These are phyloP conservation scores for Agrilus planipennis DNA, from an alignment of 1,140 invertebrate species.

Conservation along the genomic window DNA sequence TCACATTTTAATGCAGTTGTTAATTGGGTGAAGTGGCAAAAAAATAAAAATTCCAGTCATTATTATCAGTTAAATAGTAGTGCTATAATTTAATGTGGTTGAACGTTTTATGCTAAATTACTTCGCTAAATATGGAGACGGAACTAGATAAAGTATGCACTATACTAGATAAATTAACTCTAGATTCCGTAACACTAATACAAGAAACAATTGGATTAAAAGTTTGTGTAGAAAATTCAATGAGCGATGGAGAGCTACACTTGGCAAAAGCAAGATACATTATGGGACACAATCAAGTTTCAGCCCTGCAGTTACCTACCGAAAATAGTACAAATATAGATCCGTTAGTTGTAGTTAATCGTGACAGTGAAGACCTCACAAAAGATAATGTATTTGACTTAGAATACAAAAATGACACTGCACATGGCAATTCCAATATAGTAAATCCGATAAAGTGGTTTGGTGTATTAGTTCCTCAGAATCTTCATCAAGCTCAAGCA, in stretches of 20 bases:
- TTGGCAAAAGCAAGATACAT: slow-evolving; percentile 62
- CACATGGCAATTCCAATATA: slow-evolving; percentile 27
- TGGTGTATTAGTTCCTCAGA: slow-evolving; percentile 59
- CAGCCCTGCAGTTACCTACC: slow-evolving; percentile 49
- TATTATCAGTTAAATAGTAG: no score
- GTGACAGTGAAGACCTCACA: slow-evolving; percentile 31
- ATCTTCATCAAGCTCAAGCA: slow-evolving; percentile 51
- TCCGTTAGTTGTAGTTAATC: slow-evolving; percentile 37
- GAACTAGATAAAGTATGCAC: slow-evolving; percentile 34
- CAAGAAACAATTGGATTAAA: slow-evolving; percentile 52
- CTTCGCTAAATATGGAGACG: no score
- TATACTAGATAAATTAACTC: slow-evolving; percentile 46
- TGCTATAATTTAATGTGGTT: no score
- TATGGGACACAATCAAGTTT: slow-evolving; percentile 53
- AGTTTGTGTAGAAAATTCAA: slow-evolving; percentile 48
- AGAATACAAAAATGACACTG: slow-evolving; percentile 29
- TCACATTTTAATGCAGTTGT: no score
- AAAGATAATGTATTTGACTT: slow-evolving; percentile 26
- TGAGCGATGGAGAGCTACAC: slow-evolving; percentile 50
- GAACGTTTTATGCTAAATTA: no score
- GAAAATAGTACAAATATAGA: slow-evolving; percentile 45
- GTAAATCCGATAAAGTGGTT: slow-evolving; percentile 63
- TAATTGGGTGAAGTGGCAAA: no score
- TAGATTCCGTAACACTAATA: slow-evolving; percentile 51
- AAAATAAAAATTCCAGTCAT: no score